Base-by-base conservation (phyloP, 1,140 invertebrate genomes). In the Sinonovacula constricta region DNA sequence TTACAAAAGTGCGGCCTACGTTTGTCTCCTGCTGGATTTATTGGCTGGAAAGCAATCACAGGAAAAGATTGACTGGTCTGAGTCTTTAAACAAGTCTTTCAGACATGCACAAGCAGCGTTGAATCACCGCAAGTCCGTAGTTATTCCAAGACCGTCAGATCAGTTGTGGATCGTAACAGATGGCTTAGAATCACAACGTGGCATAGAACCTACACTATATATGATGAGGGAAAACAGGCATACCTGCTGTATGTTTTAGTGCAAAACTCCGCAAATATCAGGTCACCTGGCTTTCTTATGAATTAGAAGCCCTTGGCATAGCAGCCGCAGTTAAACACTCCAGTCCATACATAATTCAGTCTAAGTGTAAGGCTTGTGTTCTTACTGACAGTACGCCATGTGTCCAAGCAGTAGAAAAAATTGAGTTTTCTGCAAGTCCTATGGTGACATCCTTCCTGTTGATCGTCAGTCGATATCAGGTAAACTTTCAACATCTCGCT, bases 151-250 rank as follows among this genome's bases (percentile, higher is more conserved):
- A 57, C 34, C 68, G 12, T 39, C 26, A 18, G 82, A 83, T 31
- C 54, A 79, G 14, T 26, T 75, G n/a, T 81, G 80, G 57, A 81
- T 83, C 26, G 74, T 83, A 0, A 83, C 79, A 22, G 79, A 81
- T 70, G 81, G 67, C 2, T 31, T 79, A 3, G 65, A 76, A 0
- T 26, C n/a, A 3, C 30, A 14, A 14, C 24, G 22, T 31, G 51
- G 67, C 22, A 54, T 71, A 10, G 62, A 62, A 1, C 60, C 68
- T 34, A 82, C 76, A 14, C 26, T 74, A 18, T 79, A 79, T 36
- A 54, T 70, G 3, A 62, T 54, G 15, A 31, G 76, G 1, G 31
- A 71, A 18, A 26, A 71, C 33, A 74, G 54, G 30, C 7, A 28
- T n/a, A 1, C 49, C 76, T 14, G 76, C 75, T 3, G 80, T 67